Evolutionary conservation across 2,888 invertebrate species (phyloP).

Genomic region (Acanthosepion pharaonis): DNA sequence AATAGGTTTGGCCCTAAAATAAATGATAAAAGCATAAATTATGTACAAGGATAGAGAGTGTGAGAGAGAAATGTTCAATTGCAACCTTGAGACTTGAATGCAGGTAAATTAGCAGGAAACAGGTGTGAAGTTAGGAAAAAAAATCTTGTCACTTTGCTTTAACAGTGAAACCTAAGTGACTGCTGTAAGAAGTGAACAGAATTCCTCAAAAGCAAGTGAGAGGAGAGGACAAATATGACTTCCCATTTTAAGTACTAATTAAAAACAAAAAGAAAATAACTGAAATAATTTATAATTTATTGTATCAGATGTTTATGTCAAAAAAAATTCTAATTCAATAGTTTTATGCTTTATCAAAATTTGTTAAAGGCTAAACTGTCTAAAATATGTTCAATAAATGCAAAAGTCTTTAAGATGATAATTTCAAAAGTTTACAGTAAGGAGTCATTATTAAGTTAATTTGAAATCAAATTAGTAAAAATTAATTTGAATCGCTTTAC

Average conservation of each 20-base stretch:
- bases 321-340: not conserved
- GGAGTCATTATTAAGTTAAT: no score
- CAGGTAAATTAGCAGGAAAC: not conserved
- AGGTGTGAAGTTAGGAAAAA: not conserved
- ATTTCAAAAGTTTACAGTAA: no score
- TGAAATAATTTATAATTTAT: not conserved
- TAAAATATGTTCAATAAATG: not conserved
- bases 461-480: no score
- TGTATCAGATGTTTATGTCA: not conserved
- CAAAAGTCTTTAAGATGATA: no score
- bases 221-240: no score
- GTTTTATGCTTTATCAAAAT: not conserved
- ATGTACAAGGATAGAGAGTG: not conserved
- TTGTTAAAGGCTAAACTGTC: not conserved
- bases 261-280: not conserved
- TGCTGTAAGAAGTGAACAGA: no score
- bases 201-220: not conserved
- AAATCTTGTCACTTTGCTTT: not conserved
- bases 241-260: not conserved
- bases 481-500: no score
- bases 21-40: conserved; percentile 41
- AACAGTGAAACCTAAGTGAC: not conserved
- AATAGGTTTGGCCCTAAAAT: conserved; percentile 44
- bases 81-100: not conserved
- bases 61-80: not conserved